These are phyloP conservation scores for Andrena minutula DNA, from an alignment of 2,888 invertebrate species.

Conservation along the genomic window DNA sequence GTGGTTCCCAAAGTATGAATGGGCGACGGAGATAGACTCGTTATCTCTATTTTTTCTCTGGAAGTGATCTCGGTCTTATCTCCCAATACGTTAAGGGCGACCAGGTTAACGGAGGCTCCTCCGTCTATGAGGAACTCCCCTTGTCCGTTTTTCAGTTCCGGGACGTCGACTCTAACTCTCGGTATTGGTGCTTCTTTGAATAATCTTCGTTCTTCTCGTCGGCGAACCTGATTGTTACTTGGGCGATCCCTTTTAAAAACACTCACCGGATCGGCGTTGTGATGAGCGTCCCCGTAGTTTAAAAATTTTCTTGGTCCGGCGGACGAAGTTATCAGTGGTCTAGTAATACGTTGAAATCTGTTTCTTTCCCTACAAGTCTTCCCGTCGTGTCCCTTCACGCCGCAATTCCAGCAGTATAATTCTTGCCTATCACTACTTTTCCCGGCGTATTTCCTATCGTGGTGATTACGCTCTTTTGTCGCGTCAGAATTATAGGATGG, in stretches of 20 bases:
- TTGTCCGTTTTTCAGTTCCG: too few relatives aligned
- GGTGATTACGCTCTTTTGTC: neutral
- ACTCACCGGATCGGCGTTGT: neutral
- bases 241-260: too few relatives aligned
- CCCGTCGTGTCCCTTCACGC: neutral
- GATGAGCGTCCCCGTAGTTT: constrained; percentile 1
- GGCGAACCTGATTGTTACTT: too few relatives aligned
- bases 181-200: too few relatives aligned
- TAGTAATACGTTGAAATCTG: neutral
- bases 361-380: neutral
- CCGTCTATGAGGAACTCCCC: constrained; percentile 11
- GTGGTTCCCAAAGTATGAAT: too few relatives aligned
- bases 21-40: too few relatives aligned
- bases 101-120: constrained; percentile 1
- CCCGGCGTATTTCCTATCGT: neutral
- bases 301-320: neutral
- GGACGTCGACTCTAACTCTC: too few relatives aligned
- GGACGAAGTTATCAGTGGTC: neutral
- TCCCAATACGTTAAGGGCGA: neutral
- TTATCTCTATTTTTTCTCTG: too few relatives aligned
- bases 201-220: too few relatives aligned
- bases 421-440: neutral
- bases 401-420: neutral
- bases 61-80: too few relatives aligned
- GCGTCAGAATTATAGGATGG: neutral